A percentile compares a stretch with the other conserved stretches of the same genome.
Evolutionary conservation across 2,797 vertebrate genomes (phyloP).

Genomic region (Pachyuromys duprasi): DNA sequence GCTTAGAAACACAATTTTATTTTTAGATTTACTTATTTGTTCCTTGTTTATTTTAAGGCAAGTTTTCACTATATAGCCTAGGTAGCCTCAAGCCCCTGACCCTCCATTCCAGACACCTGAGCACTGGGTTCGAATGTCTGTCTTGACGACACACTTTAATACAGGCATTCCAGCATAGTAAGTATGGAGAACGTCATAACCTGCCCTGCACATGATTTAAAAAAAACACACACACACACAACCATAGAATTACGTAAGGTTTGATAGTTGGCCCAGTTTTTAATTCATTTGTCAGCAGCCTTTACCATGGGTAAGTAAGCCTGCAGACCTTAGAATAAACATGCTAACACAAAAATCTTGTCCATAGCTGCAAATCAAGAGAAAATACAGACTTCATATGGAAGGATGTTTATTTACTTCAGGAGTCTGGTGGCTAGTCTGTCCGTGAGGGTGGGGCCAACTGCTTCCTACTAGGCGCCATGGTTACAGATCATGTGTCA

Average conservation of each 20-base stretch:
- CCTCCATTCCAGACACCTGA: neutral
- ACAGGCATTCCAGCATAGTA: neutral
- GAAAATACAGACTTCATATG: neutral
- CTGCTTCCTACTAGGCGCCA: neutral
- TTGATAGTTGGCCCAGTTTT: neutral
- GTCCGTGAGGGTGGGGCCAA: neutral
- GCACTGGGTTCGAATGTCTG: neutral
- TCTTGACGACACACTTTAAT: neutral
- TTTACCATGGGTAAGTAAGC: neutral
- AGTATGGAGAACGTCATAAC: neutral
- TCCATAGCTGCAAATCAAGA: neutral
- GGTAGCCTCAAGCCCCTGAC: too few species aligned
- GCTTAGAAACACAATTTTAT: neutral
- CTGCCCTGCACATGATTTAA: neutral
- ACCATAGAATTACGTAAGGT: neutral
- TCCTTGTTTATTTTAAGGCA: neutral
- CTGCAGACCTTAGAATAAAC: neutral
- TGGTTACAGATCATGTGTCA: neutral
- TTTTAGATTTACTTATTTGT: neutral
- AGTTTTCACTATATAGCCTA: neutral
- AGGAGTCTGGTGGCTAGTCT: neutral
- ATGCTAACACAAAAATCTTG: neutral
- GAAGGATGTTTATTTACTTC: neutral
- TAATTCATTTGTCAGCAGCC: conserved; percentile 20
- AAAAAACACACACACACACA: too few species aligned